Conservation (phyloP, 1,140 invertebrate species). For the Calycopis cecrops region DNA sequence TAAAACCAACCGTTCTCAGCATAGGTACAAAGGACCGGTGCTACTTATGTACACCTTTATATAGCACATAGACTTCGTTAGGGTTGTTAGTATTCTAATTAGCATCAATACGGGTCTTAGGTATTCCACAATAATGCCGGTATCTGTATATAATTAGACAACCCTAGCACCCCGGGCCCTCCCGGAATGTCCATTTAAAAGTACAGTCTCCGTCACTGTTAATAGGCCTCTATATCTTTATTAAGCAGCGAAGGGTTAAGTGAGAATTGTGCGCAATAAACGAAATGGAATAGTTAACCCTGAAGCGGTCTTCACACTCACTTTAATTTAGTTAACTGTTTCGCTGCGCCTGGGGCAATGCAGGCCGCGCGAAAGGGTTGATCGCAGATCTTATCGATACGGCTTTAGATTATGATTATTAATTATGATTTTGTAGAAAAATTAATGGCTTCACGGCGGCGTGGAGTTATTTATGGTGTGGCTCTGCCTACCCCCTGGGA, state of each 20-base stretch:
- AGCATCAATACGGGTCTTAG: slow-evolving; percentile 37
- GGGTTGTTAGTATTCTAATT: neutral
- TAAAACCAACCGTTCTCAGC: no score
- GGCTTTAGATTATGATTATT: slow-evolving; percentile 9
- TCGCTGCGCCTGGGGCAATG: slow-evolving; percentile 56
- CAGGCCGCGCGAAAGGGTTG: slow-evolving; percentile 57
- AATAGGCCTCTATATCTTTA: slow-evolving; percentile 70
- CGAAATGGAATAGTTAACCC: slow-evolving; percentile 73
- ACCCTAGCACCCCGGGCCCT: slow-evolving; percentile 2
- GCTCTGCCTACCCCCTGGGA: neutral
- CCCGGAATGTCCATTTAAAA: slow-evolving; percentile 39
- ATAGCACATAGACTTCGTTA: neutral
- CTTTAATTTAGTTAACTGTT: slow-evolving; percentile 74
- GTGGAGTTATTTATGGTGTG: slow-evolving; percentile 12
- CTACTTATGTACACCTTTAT: no score
- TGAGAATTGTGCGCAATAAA: slow-evolving; percentile 67
- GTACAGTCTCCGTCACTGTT: slow-evolving; percentile 39
- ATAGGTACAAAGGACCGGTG: no score
- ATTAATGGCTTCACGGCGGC: slow-evolving; percentile 10
- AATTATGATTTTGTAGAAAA: neutral
- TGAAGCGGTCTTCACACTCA: slow-evolving; percentile 70
- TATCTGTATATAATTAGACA: slow-evolving; percentile 20
- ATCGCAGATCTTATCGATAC: slow-evolving; percentile 36
- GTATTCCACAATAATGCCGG: slow-evolving; percentile 38
- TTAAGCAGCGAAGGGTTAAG: slow-evolving; percentile 63